These are phyloP conservation scores for Doryteuthis pealeii DNA, from an alignment of 1,140 invertebrate genomes.

Conservation along the genomic window DNA sequence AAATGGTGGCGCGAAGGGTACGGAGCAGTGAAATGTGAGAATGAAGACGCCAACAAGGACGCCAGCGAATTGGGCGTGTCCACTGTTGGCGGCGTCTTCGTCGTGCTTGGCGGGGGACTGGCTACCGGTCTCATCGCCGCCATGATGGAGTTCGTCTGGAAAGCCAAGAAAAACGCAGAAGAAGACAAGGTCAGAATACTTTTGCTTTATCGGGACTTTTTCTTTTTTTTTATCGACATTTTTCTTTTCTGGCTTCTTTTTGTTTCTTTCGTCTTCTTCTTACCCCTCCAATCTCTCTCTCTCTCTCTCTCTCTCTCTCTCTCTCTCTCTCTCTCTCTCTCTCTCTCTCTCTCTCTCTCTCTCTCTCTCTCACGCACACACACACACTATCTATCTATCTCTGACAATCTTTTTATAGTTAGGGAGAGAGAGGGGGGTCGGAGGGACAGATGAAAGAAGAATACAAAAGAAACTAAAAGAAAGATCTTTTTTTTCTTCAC, in stretches of 20 bases:
- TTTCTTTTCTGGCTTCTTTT: not conserved
- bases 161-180: slow-evolving; percentile 88
- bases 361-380: no score
- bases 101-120: slow-evolving; percentile 88
- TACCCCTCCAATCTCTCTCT: not conserved
- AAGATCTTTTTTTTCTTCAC: no score
- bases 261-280: not conserved
- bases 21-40: slow-evolving; percentile 75
- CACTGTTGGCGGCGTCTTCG: slow-evolving; percentile 94
- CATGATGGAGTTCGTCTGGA: slow-evolving; percentile 94
- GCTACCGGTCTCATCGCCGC: slow-evolving; percentile 87
- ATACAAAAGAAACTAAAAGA: no score
- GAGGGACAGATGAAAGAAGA: no score
- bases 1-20: slow-evolving; percentile 96
- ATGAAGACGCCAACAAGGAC: slow-evolving; percentile 80
- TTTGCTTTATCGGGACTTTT: not conserved
- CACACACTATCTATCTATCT: no score
- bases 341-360: slow-evolving; percentile 25
- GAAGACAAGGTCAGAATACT: slow-evolving; percentile 70
- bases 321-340: not conserved
- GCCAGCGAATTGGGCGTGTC: slow-evolving; percentile 90
- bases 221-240: no score
- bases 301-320: not conserved
- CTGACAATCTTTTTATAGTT: no score
- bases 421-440: no score